Percentiles rank a stretch among this genome's conserved stretches.
Evolutionary conservation across 2,888 invertebrate species (phyloP).

Genomic region (Brachyopa scutellaris): DNA sequence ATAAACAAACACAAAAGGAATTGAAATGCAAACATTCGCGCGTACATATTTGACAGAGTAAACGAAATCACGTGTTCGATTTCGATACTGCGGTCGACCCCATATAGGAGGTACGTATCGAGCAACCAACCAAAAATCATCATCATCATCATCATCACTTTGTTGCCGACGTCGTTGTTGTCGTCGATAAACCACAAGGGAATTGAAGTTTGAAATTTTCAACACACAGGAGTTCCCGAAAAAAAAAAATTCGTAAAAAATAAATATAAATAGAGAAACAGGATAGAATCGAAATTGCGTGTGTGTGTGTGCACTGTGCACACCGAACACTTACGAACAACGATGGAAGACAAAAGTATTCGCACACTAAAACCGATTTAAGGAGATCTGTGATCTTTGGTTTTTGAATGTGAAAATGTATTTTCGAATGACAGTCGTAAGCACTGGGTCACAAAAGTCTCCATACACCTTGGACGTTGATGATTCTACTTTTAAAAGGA

Average conservation of each 20-base stretch:
- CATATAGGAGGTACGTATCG: constrained; percentile 41
- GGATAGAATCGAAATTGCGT: constrained; percentile 57
- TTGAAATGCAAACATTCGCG: constrained; percentile 53
- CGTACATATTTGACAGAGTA: not conserved
- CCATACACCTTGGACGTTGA: too few relatives aligned
- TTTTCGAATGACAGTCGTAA: too few relatives aligned
- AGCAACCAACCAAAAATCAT: constrained; percentile 45
- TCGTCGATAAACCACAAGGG: constrained; percentile 61
- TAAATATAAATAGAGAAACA: constrained; percentile 39
- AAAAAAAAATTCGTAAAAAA: constrained; percentile 31
- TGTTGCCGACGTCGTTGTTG: constrained; percentile 12
- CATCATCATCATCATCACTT: constrained; percentile 34
- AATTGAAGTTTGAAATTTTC: constrained; percentile 52
- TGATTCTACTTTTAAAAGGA: too few relatives aligned
- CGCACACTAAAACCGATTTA: not conserved
- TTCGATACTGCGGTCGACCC: constrained; percentile 61
- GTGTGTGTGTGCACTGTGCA: constrained; percentile 41
- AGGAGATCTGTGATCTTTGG: too few relatives aligned
- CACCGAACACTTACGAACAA: too few relatives aligned
- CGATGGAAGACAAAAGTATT: constrained; percentile 15
- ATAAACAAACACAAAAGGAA: constrained; percentile 64
- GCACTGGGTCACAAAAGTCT: too few relatives aligned
- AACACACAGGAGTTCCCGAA: constrained; percentile 20
- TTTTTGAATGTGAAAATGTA: too few relatives aligned
- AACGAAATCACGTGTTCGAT: constrained; percentile 64